Evolutionary conservation across 2,113 vertebrate genomes (phyloP).

Genomic region (Scopus umbretta): DNA sequence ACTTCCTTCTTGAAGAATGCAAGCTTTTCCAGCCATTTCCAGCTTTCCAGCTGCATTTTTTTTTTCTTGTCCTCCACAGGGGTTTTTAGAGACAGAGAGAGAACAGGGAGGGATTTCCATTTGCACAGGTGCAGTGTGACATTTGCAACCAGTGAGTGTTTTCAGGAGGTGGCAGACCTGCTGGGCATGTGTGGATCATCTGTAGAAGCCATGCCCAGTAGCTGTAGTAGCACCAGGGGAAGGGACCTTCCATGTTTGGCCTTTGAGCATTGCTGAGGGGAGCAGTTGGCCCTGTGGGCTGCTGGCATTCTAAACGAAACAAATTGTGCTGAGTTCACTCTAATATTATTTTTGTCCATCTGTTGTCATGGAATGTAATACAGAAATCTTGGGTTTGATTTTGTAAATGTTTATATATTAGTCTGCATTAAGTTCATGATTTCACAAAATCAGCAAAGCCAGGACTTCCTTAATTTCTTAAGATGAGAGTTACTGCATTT

Average conservation of each 20-base stretch:
- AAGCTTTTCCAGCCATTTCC: no score
- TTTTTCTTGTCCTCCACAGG: not conserved
- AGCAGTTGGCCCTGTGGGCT: no score
- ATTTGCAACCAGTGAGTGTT: not conserved
- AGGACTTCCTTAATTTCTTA: not conserved
- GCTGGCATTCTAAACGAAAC: not conserved
- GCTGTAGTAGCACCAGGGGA: not conserved
- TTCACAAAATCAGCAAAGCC: not conserved
- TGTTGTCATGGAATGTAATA: not conserved
- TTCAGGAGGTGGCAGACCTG: not conserved
- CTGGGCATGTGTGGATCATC: rapidly evolving
- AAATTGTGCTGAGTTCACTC: not conserved
- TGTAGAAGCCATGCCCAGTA: not conserved
- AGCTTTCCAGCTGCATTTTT: not conserved
- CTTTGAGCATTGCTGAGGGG: not conserved
- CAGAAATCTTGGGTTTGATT: not conserved
- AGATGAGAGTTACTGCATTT: not conserved
- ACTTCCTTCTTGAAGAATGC: no score
- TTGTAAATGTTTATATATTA: not conserved
- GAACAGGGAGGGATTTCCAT: not conserved
- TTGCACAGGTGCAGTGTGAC: not conserved
- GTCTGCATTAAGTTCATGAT: not conserved
- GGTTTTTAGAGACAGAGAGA: not conserved
- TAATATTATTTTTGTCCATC: not conserved
- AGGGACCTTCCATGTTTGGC: rapidly evolving